Percentiles rank a stretch among this genome's conserved stretches.
Evolutionary conservation across 2,113 vertebrate genomes (phyloP).

Genomic region (Gracilinanus agilis): DNA sequence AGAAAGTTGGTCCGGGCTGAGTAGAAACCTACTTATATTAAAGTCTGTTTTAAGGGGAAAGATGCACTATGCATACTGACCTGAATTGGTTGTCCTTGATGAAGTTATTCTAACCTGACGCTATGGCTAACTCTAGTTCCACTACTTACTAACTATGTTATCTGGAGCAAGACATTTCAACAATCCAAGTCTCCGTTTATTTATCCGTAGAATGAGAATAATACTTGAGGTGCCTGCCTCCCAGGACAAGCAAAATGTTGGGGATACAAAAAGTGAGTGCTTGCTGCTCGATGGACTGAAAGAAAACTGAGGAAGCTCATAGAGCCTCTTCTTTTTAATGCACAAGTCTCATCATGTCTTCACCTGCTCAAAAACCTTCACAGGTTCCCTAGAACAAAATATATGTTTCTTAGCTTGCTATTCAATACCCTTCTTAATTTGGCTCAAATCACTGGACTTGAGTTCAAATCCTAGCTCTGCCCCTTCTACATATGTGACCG

Average conservation of each 20-base stretch:
- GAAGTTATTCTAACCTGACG: neutral
- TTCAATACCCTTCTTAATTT: neutral
- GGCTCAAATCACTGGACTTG: neutral
- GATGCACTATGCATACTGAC: neutral
- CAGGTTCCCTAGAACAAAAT: neutral
- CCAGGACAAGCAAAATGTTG: neutral
- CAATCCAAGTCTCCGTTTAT: neutral
- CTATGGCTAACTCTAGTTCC: neutral
- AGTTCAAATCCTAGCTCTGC: neutral
- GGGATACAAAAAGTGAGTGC: neutral
- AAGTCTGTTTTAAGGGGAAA: neutral
- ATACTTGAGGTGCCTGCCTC: fast-evolving
- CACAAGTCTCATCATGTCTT: neutral
- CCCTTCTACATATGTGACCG: neutral
- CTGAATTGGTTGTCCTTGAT: neutral
- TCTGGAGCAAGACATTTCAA: fast-evolving
- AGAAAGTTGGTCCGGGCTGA: neutral
- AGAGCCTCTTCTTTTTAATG: neutral
- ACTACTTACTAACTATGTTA: neutral
- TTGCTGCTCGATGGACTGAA: neutral
- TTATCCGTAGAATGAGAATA: fast-evolving
- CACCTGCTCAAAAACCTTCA: neutral
- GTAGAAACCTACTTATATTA: neutral
- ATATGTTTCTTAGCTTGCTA: neutral
- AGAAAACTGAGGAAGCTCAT: neutral